phyloP scores from a whole-genome alignment of 1,140 invertebrate species.

The Riptortus pedestris region DNA sequence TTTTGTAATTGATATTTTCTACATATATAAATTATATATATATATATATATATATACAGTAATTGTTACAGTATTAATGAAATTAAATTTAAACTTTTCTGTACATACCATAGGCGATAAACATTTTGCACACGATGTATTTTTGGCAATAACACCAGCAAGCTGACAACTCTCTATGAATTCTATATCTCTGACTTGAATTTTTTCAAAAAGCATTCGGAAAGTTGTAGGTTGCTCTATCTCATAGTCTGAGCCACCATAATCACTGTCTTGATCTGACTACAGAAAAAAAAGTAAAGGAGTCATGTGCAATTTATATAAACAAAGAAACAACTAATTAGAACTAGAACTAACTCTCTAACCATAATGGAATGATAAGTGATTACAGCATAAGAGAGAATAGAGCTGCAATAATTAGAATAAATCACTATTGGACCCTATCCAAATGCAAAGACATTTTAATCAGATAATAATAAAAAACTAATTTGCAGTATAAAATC shows the following conservation, averaged over 20 bases:
- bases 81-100: neutral
- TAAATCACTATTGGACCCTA: too few relatives aligned
- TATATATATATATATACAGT: neutral
- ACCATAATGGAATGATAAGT: too few relatives aligned
- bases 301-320: too few relatives aligned
- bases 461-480: too few relatives aligned
- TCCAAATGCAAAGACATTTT: too few relatives aligned
- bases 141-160: neutral
- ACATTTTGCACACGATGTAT: neutral
- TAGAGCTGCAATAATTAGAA: too few relatives aligned
- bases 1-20: neutral
- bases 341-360: too few relatives aligned
- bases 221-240: slow-evolving; percentile 7
- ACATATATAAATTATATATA: neutral
- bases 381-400: too few relatives aligned
- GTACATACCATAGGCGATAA: neutral
- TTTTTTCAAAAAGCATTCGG: slow-evolving; percentile 14
- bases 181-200: slow-evolving; percentile 7
- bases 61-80: neutral
- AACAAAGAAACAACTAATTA: too few relatives aligned
- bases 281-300: slow-evolving; percentile 1
- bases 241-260: slow-evolving; percentile 6
- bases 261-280: slow-evolving; percentile 14
- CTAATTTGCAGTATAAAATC: too few relatives aligned
- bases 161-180: slow-evolving; percentile 23